Percentiles rank a stretch among this genome's conserved stretches.
phyloP scores from a whole-genome alignment of 2,888 invertebrate species.

The Cataglyphis albicans region DNA sequence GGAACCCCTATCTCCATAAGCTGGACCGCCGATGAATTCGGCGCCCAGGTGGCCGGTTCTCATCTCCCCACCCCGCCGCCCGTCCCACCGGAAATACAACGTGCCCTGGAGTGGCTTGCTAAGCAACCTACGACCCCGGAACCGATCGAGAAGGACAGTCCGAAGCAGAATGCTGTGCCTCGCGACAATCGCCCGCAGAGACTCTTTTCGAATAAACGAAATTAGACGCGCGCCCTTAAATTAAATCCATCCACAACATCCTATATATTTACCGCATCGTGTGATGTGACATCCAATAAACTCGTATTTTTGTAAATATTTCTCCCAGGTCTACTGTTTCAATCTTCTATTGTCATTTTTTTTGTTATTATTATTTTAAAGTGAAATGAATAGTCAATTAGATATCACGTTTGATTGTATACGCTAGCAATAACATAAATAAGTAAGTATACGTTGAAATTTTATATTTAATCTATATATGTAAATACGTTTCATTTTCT shows the following conservation, averaged over 20 bases:
- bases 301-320: slow-evolving; percentile 62
- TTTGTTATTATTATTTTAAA: slow-evolving; percentile 3
- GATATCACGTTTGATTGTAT: slow-evolving; percentile 10
- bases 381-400: not conserved
- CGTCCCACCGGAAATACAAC: slow-evolving; percentile 83
- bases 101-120: slow-evolving; percentile 84
- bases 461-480: not conserved
- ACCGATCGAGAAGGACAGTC: slow-evolving; percentile 63
- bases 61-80: slow-evolving; percentile 84
- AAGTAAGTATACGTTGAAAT: slow-evolving; percentile 6
- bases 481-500: slow-evolving; percentile 3
- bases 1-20: slow-evolving; percentile 84
- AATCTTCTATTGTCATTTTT: not conserved
- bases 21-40: slow-evolving; percentile 85
- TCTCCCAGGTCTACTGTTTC: not conserved
- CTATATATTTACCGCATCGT: not conserved
- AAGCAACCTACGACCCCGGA: slow-evolving; percentile 84
- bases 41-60: slow-evolving; percentile 82
- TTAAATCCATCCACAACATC: slow-evolving; percentile 33
- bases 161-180: slow-evolving; percentile 67
- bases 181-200: slow-evolving; percentile 62
- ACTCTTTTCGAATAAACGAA: slow-evolving; percentile 63
- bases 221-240: slow-evolving; percentile 41
- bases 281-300: slow-evolving; percentile 53
- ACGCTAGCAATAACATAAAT: not conserved